Base-by-base conservation (phyloP, 2,888 invertebrate species). In the Agapostemon virescens region DNA sequence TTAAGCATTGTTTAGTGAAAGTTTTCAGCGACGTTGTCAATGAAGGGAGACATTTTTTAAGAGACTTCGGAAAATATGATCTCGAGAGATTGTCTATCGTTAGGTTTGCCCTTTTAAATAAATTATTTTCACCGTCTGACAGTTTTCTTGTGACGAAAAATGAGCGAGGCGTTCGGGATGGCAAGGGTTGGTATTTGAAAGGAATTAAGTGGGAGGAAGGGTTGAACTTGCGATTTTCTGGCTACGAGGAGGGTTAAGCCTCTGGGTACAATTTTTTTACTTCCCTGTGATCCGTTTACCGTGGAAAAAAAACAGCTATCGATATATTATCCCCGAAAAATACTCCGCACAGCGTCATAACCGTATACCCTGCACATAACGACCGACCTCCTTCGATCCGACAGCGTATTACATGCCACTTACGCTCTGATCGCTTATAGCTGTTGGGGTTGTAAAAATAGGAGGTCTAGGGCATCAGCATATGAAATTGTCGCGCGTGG, bases 351-450 rank as follows among this genome's bases (percentile, higher is more conserved):
- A 63, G 55, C 66, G 55, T 72, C 81, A 20, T 58, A 49, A 52
- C 49, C 72, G 66, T 77, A 84, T 72, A 75, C 74, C 55, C 68
- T 26, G 70, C 67, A 42, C 71, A 33, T 61, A 83, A 82, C 79
- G 63, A 66, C 74, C 74, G 80, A 79, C 82, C 81, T 83, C 80
- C 68, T 83, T 70, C 77, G 74, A 79, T 68, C 70, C 70, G 71
- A 69, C 81, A 68, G 68, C 74, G 61, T 75, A 40, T 86, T 55
- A 84, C 63, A 74, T 55, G 69, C 64, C 58, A 45, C 45, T 69
- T 70, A 66, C 76, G 69, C 63, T 64, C 74, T 61, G 52, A 82
- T 72, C 63, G 63, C 63, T 23, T 36, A 63, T 33, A 63, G 63
- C 68, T 26, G 61, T 75, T 55, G 61, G 49, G 42, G 63, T 64